phyloP scores from a whole-genome alignment of 2,888 invertebrate genomes.

The Cheiracanthium punctorium region DNA sequence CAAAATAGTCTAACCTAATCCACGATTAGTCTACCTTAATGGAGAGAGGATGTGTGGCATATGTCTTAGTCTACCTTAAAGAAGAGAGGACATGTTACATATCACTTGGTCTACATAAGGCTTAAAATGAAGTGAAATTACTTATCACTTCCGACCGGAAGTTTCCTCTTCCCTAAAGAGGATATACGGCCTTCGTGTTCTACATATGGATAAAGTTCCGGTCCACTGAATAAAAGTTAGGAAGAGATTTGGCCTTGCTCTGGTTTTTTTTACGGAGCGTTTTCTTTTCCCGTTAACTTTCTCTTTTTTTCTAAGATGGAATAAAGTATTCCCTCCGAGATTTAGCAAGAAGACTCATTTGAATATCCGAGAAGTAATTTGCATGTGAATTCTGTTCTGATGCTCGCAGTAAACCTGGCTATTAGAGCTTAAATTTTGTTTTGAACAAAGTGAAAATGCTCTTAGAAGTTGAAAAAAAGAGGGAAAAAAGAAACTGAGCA shows the following conservation, averaged over 20 bases:
- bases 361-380: conserved; percentile 25
- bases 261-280: neutral
- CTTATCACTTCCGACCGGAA: conserved; percentile 44
- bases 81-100: neutral
- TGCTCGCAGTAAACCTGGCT: neutral
- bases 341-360: neutral
- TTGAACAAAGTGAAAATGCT: neutral
- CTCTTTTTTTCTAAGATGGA: neutral
- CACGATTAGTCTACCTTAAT: neutral
- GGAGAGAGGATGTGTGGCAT: neutral
- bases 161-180: conserved; percentile 5
- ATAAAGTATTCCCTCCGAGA: neutral
- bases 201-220: conserved; percentile 24
- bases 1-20: neutral
- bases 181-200: conserved; percentile 30
- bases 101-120: neutral
- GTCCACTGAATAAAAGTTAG: neutral
- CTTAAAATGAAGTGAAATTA: neutral
- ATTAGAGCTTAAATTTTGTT: conserved; percentile 6
- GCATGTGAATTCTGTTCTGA: neutral
- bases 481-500: too few relatives aligned
- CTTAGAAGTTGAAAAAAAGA: neutral
- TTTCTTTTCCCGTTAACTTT: conserved; percentile 5
- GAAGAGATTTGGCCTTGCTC: conserved; percentile 14
- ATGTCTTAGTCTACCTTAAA: neutral